phyloP scores from a whole-genome alignment of 2,113 vertebrate species.

The Acrocephalus kingi region DNA sequence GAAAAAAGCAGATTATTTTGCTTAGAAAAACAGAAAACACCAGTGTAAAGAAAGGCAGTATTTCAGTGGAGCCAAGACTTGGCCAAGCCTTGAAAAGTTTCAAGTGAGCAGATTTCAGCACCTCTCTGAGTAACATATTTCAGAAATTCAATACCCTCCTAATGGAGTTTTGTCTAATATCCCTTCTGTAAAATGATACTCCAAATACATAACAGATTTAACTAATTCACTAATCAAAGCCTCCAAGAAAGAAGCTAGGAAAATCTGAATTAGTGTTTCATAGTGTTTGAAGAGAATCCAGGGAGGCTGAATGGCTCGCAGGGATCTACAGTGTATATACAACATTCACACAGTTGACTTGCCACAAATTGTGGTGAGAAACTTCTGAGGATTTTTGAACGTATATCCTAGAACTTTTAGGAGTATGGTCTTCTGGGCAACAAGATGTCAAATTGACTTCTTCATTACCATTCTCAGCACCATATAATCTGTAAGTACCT shows the following conservation, averaged over 20 bases:
- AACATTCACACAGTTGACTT: not conserved
- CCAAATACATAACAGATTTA: not conserved
- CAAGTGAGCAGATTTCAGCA: not conserved
- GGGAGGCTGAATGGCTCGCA: not conserved
- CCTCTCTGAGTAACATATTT: not conserved
- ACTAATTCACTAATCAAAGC: not conserved
- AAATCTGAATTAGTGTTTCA: not conserved
- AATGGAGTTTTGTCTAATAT: not conserved
- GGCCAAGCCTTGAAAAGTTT: not conserved
- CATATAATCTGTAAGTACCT: not conserved
- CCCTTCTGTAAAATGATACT: not conserved
- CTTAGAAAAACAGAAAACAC: not conserved
- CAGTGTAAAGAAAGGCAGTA: not conserved
- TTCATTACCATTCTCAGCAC: not conserved
- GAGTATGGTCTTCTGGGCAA: not conserved
- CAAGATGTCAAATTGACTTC: not conserved
- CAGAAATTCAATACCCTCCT: not conserved
- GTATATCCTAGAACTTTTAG: not conserved
- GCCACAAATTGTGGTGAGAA: not conserved
- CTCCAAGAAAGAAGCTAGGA: not conserved
- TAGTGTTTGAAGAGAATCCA: not conserved
- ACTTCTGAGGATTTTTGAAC: not conserved
- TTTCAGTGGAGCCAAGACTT: not conserved
- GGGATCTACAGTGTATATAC: not conserved
- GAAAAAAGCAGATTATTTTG: not conserved